These are phyloP conservation scores for Drosophila anomalata DNA, from an alignment of 2,888 invertebrate species.

Conservation along the genomic window DNA sequence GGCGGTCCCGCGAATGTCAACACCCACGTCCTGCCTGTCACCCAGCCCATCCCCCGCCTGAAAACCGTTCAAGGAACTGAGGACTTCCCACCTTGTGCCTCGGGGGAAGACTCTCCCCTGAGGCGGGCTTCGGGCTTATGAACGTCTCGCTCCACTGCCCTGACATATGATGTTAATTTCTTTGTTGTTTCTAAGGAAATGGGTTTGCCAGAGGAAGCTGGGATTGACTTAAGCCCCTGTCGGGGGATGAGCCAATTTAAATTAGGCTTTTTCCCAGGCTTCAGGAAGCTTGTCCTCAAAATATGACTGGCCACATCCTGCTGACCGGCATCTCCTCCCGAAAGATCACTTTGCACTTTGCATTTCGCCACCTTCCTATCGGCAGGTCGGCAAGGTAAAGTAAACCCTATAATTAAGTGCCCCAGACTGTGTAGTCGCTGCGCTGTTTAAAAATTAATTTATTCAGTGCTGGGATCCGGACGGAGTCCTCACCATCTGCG, in stretches of 20 bases:
- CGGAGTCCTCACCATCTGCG: slow-evolving; percentile 52
- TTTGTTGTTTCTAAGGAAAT: slow-evolving; percentile 64
- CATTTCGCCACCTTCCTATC: slow-evolving; percentile 9
- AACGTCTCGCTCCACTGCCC: slow-evolving; percentile 42
- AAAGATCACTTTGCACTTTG: slow-evolving; percentile 10
- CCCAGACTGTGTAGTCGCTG: slow-evolving; percentile 22
- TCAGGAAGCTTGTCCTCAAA: slow-evolving; percentile 6
- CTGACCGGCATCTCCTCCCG: not conserved
- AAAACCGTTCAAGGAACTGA: slow-evolving; percentile 2
- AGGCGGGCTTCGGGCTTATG: slow-evolving; percentile 28
- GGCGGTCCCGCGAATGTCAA: slow-evolving; percentile 54
- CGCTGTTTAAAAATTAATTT: slow-evolving; percentile 69
- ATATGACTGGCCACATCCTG: slow-evolving; percentile 6
- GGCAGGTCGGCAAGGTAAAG: slow-evolving; percentile 1
- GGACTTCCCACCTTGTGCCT: slow-evolving; percentile 23
- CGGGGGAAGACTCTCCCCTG: slow-evolving; percentile 16
- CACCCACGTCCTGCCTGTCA: slow-evolving; percentile 19
- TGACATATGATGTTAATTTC: slow-evolving; percentile 72
- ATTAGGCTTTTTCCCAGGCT: slow-evolving; percentile 4
- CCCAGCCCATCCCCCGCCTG: slow-evolving; percentile 14
- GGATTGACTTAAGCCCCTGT: slow-evolving; percentile 3
- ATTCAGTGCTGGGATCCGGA: slow-evolving; percentile 51
- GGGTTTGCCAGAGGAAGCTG: slow-evolving; percentile 42
- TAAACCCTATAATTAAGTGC: slow-evolving; percentile 63
- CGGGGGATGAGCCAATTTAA: slow-evolving; percentile 2